These are phyloP conservation scores for Achatina immaculata DNA, from an alignment of 1,140 invertebrate genomes.

Conservation along the genomic window DNA sequence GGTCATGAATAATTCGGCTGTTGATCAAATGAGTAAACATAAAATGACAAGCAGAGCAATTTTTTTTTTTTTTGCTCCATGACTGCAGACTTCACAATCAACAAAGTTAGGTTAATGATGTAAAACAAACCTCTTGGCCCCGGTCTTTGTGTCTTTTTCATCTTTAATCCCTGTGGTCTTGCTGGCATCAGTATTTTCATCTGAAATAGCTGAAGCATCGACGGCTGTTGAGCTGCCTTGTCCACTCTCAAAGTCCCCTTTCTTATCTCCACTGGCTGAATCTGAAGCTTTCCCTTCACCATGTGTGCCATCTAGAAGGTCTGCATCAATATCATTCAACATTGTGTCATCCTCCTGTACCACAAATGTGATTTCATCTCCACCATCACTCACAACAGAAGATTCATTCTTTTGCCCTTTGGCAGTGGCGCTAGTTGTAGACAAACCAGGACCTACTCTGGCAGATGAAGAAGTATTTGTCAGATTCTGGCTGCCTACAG, in stretches of 20 bases:
- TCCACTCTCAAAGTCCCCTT: constrained; percentile 20
- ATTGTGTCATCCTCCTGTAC: constrained; percentile 68
- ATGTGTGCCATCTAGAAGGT: constrained; percentile 48
- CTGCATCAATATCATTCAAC: constrained; percentile 66
- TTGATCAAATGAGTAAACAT: background rate
- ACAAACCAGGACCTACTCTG: background rate
- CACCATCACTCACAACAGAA: constrained; percentile 35
- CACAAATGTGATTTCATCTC: constrained; percentile 63
- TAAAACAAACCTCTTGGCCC: constrained; percentile 66
- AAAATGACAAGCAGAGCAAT: background rate
- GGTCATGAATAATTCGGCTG: background rate
- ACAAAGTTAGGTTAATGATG: constrained; percentile 33
- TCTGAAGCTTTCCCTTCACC: constrained; percentile 36
- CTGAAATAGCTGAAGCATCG: constrained; percentile 27
- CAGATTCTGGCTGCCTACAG: too few relatives aligned
- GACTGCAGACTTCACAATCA: constrained; percentile 24
- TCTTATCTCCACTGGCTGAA: constrained; percentile 14
- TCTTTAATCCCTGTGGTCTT: constrained; percentile 56
- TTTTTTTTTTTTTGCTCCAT: background rate
- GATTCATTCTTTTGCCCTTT: constrained; percentile 33
- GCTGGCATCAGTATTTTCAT: constrained; percentile 40
- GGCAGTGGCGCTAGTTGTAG: constrained; percentile 17
- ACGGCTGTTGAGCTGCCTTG: constrained; percentile 25
- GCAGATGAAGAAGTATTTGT: too few relatives aligned
- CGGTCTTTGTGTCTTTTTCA: constrained; percentile 52